A percentile compares a stretch with the other conserved stretches of the same genome.
Conservation (phyloP, 1,140 invertebrate genomes). For the Philotrypesis tridentata region DNA sequence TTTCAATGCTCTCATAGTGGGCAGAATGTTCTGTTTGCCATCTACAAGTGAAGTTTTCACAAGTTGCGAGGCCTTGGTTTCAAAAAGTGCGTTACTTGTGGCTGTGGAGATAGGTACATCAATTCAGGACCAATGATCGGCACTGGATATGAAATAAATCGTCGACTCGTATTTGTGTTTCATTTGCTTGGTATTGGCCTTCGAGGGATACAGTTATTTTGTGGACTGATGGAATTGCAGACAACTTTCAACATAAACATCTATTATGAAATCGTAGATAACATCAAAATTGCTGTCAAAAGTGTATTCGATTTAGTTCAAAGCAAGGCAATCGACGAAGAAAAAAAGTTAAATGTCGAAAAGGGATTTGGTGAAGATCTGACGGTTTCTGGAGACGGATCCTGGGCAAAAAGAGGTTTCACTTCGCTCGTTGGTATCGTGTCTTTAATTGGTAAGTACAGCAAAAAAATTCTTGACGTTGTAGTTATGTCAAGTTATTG, state of each 20-base stretch:
- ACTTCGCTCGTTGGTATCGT: constrained; percentile 37
- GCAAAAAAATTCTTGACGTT: constrained; percentile 9
- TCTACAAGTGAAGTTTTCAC: constrained; percentile 40
- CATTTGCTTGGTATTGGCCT: constrained; percentile 50
- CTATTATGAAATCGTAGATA: no score
- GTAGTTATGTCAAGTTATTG: constrained; percentile 31
- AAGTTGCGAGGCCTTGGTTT: constrained; percentile 30
- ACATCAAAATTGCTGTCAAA: no score
- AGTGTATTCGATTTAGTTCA: background rate
- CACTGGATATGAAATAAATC: constrained; percentile 52
- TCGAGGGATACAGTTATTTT: constrained; percentile 6
- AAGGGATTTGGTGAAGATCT: constrained; percentile 30
- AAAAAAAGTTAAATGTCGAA: constrained; percentile 38
- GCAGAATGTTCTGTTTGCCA: no score
- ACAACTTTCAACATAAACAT: background rate
- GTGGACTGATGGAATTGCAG: background rate
- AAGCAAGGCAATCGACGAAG: constrained; percentile 47
- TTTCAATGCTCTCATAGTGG: no score
- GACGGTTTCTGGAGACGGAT: constrained; percentile 48
- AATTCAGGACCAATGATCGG: constrained; percentile 42
- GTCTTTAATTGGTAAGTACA: constrained; percentile 43
- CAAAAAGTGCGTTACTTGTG: constrained; percentile 48
- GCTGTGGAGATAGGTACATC: no score
- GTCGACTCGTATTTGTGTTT: constrained; percentile 49
- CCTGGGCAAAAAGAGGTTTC: constrained; percentile 46